Evolutionary conservation across 2,797 vertebrate species (phyloP), one percentile per base, ranked within the genome.

Genomic region (Hyperoplus lanceolatus): DNA sequence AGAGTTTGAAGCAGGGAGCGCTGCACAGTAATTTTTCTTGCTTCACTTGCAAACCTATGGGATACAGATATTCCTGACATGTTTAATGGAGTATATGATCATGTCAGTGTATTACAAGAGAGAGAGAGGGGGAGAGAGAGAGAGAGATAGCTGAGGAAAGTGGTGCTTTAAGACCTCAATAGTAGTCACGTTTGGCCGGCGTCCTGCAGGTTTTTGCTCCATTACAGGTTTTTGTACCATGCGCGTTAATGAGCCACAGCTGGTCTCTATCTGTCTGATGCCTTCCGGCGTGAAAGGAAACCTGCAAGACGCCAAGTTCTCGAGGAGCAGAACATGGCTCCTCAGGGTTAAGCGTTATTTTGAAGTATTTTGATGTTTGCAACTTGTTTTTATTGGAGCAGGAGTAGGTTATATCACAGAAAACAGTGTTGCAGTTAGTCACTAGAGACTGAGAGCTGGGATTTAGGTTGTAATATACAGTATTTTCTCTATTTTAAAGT

Each of bases 211-310:
- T 74, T 83, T 84, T 75, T 61, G 50, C 65, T 84, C 71, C 79
- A 80, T 79, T 82, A 66, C 51, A 66, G 29, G 48, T 82, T 83
- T 79, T 73, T 77, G 65, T 61, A 77, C 60, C 14, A n/a, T 61
- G 75, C 67, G 63, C 84, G 58, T 57, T 85, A 87, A 89, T 87
- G 88, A 86, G 70, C 77, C 86, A 80, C 80, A 73, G 77, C 85
- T 78, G 82, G 54, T 72, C 58, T 62, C 56, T 49, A 73, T 73
- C 75, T 69, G 54, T 63, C 76, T 0, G 49, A 58, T 16, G 43
- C 46, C 82, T 82, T 79, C 50, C 6, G 81, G 72, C 62, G 59
- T n/a, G 42, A 67, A 67, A 62, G 55, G 36, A 75, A 85, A 82
- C 65, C 85, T 77, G 75, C 79, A 80, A 79, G 83, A 82, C 69